phyloP scores from a whole-genome alignment of 2,797 vertebrate species.

The Pyrocephalus nanus region DNA sequence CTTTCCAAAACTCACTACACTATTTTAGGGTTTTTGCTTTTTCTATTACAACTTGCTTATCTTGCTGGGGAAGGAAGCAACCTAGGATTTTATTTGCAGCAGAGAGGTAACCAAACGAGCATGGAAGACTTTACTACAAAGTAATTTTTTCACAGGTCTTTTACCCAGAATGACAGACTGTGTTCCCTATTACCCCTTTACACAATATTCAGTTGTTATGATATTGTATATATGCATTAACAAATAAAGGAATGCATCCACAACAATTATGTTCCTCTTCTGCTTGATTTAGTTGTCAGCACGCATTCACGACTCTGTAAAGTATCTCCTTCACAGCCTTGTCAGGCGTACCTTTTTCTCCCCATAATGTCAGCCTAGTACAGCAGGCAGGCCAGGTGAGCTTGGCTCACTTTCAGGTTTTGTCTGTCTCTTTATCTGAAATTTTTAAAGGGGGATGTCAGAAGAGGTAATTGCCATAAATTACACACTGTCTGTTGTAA shows the following conservation, averaged over 20 bases:
- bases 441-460: conserved; percentile 60
- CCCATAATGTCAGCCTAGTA: conserved; percentile 35
- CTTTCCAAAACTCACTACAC: not conserved
- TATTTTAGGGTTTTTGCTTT: not conserved
- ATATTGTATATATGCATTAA: conserved; percentile 61
- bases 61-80: not conserved
- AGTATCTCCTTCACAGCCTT: conserved; percentile 53
- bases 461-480: conserved; percentile 69
- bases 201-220: conserved; percentile 50
- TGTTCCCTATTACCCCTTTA: conserved; percentile 52
- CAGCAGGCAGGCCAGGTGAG: conserved; percentile 65
- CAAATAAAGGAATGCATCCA: conserved; percentile 63
- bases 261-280: conserved; percentile 63
- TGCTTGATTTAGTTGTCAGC: conserved; percentile 72
- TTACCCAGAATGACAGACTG: conserved; percentile 47
- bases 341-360: conserved; percentile 41
- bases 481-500: conserved; percentile 70
- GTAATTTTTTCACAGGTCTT: conserved; percentile 38
- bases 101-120: not conserved
- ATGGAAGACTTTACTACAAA: not conserved
- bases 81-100: not conserved
- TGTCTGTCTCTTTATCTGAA: conserved; percentile 66
- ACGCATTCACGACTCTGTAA: conserved; percentile 53
- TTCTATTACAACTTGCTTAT: not conserved
- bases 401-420: conserved; percentile 66